Conservation (phyloP, 2,888 invertebrate species). For the Argyresthia albistria region DNA sequence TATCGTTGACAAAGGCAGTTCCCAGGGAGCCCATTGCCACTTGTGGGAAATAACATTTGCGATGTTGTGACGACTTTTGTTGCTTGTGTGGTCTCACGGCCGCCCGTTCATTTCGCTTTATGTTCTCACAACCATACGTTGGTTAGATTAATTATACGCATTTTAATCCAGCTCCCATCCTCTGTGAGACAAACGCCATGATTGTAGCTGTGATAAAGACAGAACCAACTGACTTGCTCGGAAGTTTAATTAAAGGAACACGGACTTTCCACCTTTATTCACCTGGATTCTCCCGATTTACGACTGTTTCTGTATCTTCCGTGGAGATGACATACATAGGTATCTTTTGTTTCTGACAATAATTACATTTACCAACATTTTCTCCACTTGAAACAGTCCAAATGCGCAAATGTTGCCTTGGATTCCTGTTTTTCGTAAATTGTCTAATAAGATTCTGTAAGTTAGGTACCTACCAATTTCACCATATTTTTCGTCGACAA, state of each 20-base stretch:
- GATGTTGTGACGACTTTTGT: conserved; percentile 23
- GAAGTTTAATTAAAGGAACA: conserved; percentile 2
- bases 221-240: conserved; percentile 21
- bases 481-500: no score
- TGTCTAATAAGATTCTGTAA: no score
- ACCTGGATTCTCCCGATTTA: no score
- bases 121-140: conserved; percentile 47
- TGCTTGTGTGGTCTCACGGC: conserved; percentile 37
- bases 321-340: no score
- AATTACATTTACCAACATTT: no score
- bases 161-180: conserved; percentile 27
- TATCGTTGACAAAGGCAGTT: conserved; percentile 50
- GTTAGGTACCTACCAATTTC: no score
- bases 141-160: conserved; percentile 45
- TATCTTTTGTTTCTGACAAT: no score
- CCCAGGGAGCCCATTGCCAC: conserved; percentile 37
- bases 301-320: no score
- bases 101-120: conserved; percentile 30
- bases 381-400: no score
- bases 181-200: conserved; percentile 22
- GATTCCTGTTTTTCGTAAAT: no score
- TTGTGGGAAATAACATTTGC: conserved; percentile 52
- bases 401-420: no score
- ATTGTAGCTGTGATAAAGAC: conserved; percentile 24
- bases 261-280: background rate